Evolutionary conservation across 2,888 invertebrate species (phyloP).

Genomic region (Cistogaster globosa): DNA sequence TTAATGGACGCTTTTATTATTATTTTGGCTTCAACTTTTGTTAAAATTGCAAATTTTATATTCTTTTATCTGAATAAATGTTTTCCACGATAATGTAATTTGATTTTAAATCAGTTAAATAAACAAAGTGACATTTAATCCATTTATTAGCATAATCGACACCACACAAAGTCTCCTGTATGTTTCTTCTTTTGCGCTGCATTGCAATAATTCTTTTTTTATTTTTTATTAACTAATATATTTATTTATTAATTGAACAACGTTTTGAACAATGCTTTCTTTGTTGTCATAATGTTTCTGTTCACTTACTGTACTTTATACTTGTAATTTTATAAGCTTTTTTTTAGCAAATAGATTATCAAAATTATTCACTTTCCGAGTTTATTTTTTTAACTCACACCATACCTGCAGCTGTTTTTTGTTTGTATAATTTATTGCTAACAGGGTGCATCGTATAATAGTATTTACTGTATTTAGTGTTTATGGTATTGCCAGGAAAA

Average conservation of each 20-base stretch:
- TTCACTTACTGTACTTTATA: constrained; percentile 44
- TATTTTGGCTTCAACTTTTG: neutral
- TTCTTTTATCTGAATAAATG: neutral
- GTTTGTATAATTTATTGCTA: constrained; percentile 19
- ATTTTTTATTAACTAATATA: neutral
- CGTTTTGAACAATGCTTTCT: constrained; percentile 19
- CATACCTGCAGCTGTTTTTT: constrained; percentile 48
- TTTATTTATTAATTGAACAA: neutral
- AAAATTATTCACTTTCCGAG: constrained; percentile 34
- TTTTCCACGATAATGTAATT: neutral
- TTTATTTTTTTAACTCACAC: constrained; percentile 13
- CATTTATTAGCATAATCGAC: constrained; percentile 16
- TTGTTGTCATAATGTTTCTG: constrained; percentile 8
- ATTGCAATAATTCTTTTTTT: constrained; percentile 5
- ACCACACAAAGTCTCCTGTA: constrained; percentile 1
- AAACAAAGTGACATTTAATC: neutral
- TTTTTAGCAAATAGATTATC: constrained; percentile 38
- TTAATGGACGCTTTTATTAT: neutral
- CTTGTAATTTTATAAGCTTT: constrained; percentile 32
- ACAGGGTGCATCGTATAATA: constrained; percentile 29
- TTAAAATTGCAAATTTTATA: neutral
- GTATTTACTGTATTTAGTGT: neutral
- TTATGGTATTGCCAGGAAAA: constrained; percentile 3
- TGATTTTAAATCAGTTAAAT: neutral
- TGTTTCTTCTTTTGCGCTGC: constrained; percentile 65